These are phyloP conservation scores for Limnephilus auricula DNA, from an alignment of 2,888 invertebrate genomes.

Conservation along the genomic window DNA sequence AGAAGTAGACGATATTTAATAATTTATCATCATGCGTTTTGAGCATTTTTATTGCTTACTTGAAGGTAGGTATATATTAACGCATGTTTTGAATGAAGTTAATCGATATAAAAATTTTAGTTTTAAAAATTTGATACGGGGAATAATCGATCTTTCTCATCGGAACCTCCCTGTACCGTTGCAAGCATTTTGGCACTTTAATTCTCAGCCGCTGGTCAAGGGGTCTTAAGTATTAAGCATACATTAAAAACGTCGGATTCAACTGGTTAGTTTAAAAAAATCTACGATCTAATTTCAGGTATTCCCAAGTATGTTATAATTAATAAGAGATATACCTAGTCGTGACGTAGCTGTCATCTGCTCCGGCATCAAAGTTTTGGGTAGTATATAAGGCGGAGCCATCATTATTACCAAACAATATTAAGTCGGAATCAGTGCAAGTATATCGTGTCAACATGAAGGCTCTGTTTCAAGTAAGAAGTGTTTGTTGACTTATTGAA, in stretches of 20 bases:
- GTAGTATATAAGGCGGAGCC: background rate
- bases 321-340: background rate
- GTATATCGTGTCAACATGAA: background rate
- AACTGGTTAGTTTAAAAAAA: background rate
- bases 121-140: no score
- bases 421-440: background rate
- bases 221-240: background rate
- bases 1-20: no score
- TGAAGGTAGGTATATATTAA: no score
- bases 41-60: no score
- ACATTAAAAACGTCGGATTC: background rate
- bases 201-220: no score
- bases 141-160: no score
- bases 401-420: background rate
- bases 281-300: background rate
- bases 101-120: no score
- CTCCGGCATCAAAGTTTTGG: background rate
- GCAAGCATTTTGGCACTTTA: no score
- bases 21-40: no score
- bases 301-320: background rate
- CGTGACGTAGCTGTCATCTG: background rate
- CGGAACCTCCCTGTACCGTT: no score
- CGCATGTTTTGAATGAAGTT: no score
- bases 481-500: background rate
- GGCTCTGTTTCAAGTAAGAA: conserved; percentile 14